These are phyloP conservation scores for Drosophila bifasciata DNA, from an alignment of 1,140 invertebrate genomes.

Conservation along the genomic window DNA sequence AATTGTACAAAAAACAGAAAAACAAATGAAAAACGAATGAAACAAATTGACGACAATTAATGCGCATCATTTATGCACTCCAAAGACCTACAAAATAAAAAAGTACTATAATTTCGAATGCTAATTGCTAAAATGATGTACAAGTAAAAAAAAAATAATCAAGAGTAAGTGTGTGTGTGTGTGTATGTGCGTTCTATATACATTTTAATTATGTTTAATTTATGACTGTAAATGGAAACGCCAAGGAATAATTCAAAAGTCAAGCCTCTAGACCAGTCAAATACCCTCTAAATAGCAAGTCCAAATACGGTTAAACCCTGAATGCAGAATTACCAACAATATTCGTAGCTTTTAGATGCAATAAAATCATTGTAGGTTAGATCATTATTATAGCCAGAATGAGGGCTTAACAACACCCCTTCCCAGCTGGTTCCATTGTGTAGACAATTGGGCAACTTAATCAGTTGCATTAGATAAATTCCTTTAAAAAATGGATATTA, in stretches of 20 bases:
- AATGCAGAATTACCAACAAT: too few relatives aligned
- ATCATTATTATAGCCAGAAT: too few relatives aligned
- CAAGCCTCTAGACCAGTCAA: neutral
- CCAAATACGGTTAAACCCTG: neutral
- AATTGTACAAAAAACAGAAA: neutral
- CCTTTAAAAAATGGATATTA: too few relatives aligned
- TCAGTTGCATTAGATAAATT: too few relatives aligned
- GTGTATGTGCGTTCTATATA: slow-evolving; percentile 48
- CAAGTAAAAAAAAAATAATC: slow-evolving; percentile 2
- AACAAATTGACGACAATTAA: slow-evolving; percentile 27
- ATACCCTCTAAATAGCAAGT: slow-evolving; percentile 8
- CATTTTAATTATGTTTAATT: slow-evolving; percentile 74
- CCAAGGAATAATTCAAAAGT: slow-evolving; percentile 20
- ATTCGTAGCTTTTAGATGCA: too few relatives aligned
- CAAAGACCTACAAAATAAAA: neutral
- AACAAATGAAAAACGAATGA: neutral
- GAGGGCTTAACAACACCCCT: too few relatives aligned
- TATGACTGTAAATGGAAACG: slow-evolving; percentile 54
- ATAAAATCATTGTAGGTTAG: too few relatives aligned
- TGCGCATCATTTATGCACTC: slow-evolving; percentile 18
- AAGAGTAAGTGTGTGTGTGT: slow-evolving; percentile 8
- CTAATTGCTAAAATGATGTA: slow-evolving; percentile 46
- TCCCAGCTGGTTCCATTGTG: too few relatives aligned
- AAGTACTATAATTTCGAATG: slow-evolving; percentile 26
- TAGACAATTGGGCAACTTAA: too few relatives aligned